Evolutionary conservation across 2,113 vertebrate species (phyloP), one percentile per base, ranked within the genome.

Genomic region (Aleadryas rufinucha): DNA sequence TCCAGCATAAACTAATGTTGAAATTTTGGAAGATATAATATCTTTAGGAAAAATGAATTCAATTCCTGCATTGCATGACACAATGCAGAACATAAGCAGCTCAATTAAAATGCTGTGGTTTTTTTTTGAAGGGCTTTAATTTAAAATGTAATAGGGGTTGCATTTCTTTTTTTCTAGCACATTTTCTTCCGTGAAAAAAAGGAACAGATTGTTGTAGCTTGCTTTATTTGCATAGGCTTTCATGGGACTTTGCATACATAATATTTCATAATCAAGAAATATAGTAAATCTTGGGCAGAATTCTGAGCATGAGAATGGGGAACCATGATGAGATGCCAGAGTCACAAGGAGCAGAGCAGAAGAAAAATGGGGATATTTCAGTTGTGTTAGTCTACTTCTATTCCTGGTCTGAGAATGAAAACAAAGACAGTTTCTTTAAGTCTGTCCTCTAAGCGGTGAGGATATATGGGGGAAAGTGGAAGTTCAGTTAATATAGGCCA

Each of bases 11-110:
- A 95, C 79, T 82, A 89, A 87, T 72, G 84, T 69, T 74, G 83
- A 91, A 96, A 95, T 95, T 94, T 87, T 85, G 59, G 52, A 93
- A 72, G 87, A 91, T 39, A 76, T 41, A 60, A 33, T 90, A 91
- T 91, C 70, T 87, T 90, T 70, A 64, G 57, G 47, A 53, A 92
- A 94, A 93, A 70, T 50, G 44, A 93, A 89, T 69, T 89, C 63
- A 95, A 60, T 83, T 93, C 41, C 19, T 41, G 70, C 28, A 71
- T 65, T 95, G 78, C 13, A 37, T 82, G 68, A 92, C n/a, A 71
- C 16, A 94, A 52, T 39, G 19, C 56, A 97, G 83, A 94, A 37
- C 39, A 66, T 61, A 80, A 56, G 16, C 56, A 79, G 33, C 39
- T 78, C 41, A 82, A 50, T 71, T 77, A 95, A 93, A 90, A 86